Evolutionary conservation across 2,113 vertebrate species (phyloP).

Genomic region (Aphelocoma coerulescens): DNA sequence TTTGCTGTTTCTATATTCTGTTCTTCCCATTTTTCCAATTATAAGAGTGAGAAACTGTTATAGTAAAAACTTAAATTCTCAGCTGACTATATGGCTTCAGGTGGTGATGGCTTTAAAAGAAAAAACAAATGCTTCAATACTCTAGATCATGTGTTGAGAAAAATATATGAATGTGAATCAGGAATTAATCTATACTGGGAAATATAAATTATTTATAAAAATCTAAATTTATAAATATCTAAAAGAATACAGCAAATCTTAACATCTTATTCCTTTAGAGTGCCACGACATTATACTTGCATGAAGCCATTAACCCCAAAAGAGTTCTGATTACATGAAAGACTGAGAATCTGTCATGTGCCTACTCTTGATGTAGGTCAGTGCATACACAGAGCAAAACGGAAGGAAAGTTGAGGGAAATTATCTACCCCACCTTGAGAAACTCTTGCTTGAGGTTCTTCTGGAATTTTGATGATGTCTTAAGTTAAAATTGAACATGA

Average conservation of each 20-base stretch:
- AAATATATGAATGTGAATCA: not conserved
- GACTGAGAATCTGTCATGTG: not conserved
- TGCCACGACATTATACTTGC: not conserved
- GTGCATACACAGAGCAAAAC: not conserved
- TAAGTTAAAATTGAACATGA: not conserved
- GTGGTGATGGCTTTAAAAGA: not conserved
- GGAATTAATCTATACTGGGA: not conserved
- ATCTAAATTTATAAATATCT: not conserved
- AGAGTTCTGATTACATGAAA: not conserved
- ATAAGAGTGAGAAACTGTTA: not conserved
- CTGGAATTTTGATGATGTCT: not conserved
- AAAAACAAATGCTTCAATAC: not conserved
- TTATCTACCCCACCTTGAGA: not conserved
- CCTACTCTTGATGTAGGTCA: not conserved
- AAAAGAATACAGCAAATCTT: not conserved
- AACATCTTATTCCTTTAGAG: not conserved
- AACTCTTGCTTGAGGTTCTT: not conserved
- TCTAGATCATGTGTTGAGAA: not conserved
- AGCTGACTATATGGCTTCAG: not conserved
- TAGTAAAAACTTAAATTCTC: not conserved
- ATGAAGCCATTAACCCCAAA: not conserved
- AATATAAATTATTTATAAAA: constrained; percentile 5
- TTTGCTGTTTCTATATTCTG: not conserved
- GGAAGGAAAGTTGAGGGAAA: not conserved
- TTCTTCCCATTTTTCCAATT: not conserved